Base-by-base conservation (phyloP, 2,113 vertebrate species). In the Orycteropus afer region DNA sequence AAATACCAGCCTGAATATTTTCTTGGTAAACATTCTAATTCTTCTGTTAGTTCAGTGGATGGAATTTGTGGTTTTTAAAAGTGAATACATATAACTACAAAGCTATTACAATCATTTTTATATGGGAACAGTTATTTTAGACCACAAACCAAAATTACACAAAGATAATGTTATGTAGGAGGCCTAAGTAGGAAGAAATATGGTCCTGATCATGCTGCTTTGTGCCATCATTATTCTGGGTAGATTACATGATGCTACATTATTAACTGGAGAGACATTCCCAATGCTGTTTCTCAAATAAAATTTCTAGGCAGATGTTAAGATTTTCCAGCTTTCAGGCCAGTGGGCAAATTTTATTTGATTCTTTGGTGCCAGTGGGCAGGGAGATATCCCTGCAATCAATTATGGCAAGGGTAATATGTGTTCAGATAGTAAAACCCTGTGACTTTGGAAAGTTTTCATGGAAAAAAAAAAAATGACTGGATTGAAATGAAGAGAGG, bases 71-170 rank as follows among this genome's bases (percentile, higher is more conserved):
- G 57, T 53, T 93, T 94, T 91, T 29, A 76, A 95, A 61, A 63
- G 61, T 22, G 23, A 93, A 69, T 37, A 92, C 47, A 61, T 78
- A 51, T 25, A 94, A 90, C 51, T 86, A n/a, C 79, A 95, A 97
- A 97, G 69, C 82, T 95, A 79, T 97, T 96, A 94, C 92, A 92
- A 96, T 96, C 57, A 49, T 80, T 96, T 94, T 90, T 90, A 93
- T 96, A 95, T 85, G 91, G 88, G 94, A 96, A 67, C 34, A 51
- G 80, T 94, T 96, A 93, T 94, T 95, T 95, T 91, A 83, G 90
- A 69, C 81, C 85, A 86, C 69, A 95, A 74, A 77, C 88, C 73
- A 92, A 96, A 97, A 86, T 95, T 92, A 45, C 74, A 71, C 27
- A 32, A 94, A 92, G 95, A 96, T 89, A 89, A 86, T 89, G 67